Evolutionary conservation across 2,888 invertebrate species (phyloP).

Genomic region (Camponotus fellah): DNA sequence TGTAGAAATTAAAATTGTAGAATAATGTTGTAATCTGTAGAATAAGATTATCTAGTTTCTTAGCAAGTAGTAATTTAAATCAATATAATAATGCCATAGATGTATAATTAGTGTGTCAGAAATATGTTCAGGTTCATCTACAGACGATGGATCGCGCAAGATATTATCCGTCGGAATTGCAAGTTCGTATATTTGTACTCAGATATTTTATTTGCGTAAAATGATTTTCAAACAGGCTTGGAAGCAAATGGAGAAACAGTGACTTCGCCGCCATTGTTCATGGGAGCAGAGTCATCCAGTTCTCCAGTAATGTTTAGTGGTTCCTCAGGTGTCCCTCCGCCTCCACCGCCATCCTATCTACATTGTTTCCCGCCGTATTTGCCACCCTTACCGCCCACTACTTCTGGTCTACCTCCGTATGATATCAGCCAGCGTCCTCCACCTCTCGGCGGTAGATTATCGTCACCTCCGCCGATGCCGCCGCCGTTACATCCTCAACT

Average conservation of each 20-base stretch:
- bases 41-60: slow-evolving; percentile 19
- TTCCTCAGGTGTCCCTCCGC: slow-evolving; percentile 86
- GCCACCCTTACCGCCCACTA: slow-evolving; percentile 87
- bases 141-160: slow-evolving; percentile 24
- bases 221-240: slow-evolving; percentile 77
- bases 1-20: slow-evolving; percentile 24
- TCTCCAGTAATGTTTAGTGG: slow-evolving; percentile 86
- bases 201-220: slow-evolving; percentile 59
- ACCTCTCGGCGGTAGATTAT: slow-evolving; percentile 84
- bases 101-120: slow-evolving; percentile 8
- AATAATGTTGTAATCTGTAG: slow-evolving; percentile 23
- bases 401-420: slow-evolving; percentile 81
- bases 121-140: slow-evolving; percentile 49
- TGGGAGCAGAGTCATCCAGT: slow-evolving; percentile 83
- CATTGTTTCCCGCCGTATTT: slow-evolving; percentile 88
- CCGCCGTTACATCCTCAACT: slow-evolving; percentile 83
- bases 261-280: slow-evolving; percentile 85
- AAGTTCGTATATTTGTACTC: background rate
- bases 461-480: slow-evolving; percentile 88
- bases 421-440: slow-evolving; percentile 86
- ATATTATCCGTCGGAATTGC: slow-evolving; percentile 3
- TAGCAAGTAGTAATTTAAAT: slow-evolving; percentile 21
- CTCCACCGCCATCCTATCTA: slow-evolving; percentile 86
- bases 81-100: slow-evolving; percentile 21
- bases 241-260: slow-evolving; percentile 87